phyloP scores from a whole-genome alignment of 2,113 vertebrate genomes.

The Oreotrochilus melanogaster region DNA sequence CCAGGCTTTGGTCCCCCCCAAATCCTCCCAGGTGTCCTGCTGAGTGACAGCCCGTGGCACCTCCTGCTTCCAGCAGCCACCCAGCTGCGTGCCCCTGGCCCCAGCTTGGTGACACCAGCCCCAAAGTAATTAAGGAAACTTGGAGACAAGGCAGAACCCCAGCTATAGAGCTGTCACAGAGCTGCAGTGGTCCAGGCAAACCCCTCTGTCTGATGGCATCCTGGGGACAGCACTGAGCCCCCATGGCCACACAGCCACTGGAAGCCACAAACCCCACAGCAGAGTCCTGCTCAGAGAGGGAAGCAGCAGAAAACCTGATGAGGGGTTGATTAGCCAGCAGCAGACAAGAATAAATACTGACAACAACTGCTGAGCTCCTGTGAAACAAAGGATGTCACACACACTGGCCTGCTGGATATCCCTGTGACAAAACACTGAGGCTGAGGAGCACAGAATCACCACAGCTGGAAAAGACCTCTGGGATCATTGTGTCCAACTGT shows the following conservation, averaged over 20 bases:
- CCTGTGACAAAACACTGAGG: rapidly evolving
- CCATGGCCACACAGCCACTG: rapidly evolving
- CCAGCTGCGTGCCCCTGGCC: neutral
- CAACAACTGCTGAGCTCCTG: neutral
- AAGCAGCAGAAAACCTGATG: neutral
- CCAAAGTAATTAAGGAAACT: neutral
- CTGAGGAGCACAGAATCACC: neutral
- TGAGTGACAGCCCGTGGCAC: neutral
- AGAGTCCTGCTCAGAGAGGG: neutral
- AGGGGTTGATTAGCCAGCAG: neutral
- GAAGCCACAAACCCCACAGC: neutral
- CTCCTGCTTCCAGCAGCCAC: neutral
- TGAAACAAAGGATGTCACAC: neutral
- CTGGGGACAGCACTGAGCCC: rapidly evolving
- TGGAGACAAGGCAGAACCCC: neutral
- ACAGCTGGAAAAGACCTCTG: no score
- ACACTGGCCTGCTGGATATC: neutral
- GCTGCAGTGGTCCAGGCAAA: neutral
- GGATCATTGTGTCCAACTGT: no score
- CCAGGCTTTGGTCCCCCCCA: neutral
- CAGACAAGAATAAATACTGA: neutral
- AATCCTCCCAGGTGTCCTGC: neutral
- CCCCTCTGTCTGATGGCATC: neutral
- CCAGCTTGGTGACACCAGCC: neutral
- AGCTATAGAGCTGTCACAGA: neutral